Evolutionary conservation across 2,113 vertebrate species (phyloP).

Genomic region (Laticauda laticaudata): DNA sequence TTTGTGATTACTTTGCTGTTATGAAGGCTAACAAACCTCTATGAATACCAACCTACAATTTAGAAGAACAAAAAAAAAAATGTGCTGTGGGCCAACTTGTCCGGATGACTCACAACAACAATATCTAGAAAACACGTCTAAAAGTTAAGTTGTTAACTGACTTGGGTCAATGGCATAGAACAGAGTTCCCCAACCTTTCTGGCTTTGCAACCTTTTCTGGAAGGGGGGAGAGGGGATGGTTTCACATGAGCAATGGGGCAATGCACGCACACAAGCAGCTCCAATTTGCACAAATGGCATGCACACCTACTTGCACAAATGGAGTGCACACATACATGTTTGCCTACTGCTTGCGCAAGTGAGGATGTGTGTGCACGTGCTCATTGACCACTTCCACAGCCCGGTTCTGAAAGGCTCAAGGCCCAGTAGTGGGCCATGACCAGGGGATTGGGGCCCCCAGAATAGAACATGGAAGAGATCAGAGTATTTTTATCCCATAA

Average conservation of each 20-base stretch:
- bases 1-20: not conserved
- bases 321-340: rapidly evolving
- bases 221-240: not conserved
- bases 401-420: not conserved
- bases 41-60: not conserved
- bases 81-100: not conserved
- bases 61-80: not conserved
- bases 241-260: not conserved
- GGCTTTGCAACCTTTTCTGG: rapidly evolving
- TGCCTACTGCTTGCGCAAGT: rapidly evolving
- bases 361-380: not conserved
- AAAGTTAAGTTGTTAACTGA: not conserved
- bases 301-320: not conserved
- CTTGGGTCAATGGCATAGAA: not conserved
- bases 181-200: not conserved
- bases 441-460: not conserved
- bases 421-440: not conserved
- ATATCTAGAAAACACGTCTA: not conserved
- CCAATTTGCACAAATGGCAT: not conserved
- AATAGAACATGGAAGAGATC: not conserved
- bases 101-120: not conserved
- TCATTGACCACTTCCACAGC: not conserved
- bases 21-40: not conserved
- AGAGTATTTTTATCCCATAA: not conserved
- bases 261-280: not conserved